Conservation (phyloP, 2,113 vertebrate genomes). For the Neoarius graeffei region DNA sequence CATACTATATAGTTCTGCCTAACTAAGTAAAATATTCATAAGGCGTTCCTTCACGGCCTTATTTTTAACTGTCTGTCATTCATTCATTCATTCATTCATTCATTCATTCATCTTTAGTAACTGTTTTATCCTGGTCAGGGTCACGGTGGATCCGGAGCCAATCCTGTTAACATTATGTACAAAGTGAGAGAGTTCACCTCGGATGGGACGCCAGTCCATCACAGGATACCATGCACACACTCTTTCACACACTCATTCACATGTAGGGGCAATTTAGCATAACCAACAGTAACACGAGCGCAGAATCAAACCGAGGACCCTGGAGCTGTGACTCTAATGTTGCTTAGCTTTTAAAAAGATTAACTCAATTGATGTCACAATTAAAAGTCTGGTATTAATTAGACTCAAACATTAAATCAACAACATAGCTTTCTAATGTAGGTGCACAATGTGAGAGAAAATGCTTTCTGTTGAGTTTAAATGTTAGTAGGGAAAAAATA, state of each 20-base stretch:
- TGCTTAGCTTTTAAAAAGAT: not conserved
- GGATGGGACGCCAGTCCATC: not conserved
- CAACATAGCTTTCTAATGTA: not conserved
- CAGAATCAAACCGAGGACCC: not conserved
- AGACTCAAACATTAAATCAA: not conserved
- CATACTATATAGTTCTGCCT: not conserved
- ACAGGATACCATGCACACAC: not conserved
- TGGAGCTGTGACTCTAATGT: not conserved
- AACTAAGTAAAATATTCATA: conserved; percentile 32
- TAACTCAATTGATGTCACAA: not conserved
- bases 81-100: not conserved
- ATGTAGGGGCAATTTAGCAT: no score
- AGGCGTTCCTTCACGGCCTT: conserved; percentile 9
- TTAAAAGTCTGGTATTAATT: not conserved
- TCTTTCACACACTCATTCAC: not conserved
- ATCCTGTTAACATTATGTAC: not conserved
- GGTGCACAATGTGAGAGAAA: not conserved
- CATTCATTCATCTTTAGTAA: not conserved
- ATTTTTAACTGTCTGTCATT: not conserved
- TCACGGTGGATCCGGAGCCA: not conserved
- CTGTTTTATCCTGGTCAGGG: not conserved
- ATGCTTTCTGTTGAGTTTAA: not conserved
- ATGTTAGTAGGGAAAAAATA: no score
- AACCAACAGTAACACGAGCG: not conserved
- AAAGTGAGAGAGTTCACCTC: not conserved